Base-by-base conservation (phyloP, 2,797 vertebrate genomes). In the Coendou prehensilis region DNA sequence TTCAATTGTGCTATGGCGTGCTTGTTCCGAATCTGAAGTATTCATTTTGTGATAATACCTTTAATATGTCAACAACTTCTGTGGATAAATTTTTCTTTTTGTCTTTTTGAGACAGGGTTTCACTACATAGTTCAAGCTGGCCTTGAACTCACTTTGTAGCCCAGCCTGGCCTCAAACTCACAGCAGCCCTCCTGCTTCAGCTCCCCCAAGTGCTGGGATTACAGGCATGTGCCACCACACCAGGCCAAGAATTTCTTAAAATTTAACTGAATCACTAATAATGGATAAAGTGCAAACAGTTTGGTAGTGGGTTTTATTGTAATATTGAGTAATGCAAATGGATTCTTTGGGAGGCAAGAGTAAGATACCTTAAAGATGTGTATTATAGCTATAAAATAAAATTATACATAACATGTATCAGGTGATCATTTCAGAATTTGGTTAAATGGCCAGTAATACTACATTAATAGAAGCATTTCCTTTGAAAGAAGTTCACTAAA, bases 21-120 rank as follows among this genome's bases (percentile, higher is more conserved):
- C n/a, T 76, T 75, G 41, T 64, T 41, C 71, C 47, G 87, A 92
- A 64, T 86, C 80, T 63, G 10, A 93, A 95, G 41, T 91, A 78
- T 11, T 89, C 45, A 64, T 79, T 93, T 94, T 80, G 47, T 45
- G 90, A 22, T 83, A 78, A 89, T 92, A 41, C 26, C 67, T 93
- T 86, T 82, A 59, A 94, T 52, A 56, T 17, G 50, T 37, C 69
- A 50, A 94, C 56, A 54, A 54, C 33, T 86, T 78, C 73, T 94
- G 6, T 67, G 33, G 64, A 67, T 67, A 67, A 8, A 69, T 18
- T 69, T 67, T 69, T 37, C 33, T 57, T 28, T 61, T 61, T 37
- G 64, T 17, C 15, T 69, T 67, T 67, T 69, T n/a, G 33, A 69
- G 30, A 69, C 17, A 69, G 7, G 33, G 6, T 37, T 69, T 69